Evolutionary conservation across 2,888 invertebrate genomes (phyloP), one percentile per base, ranked within the genome.

Genomic region (Synanthedon andrenaeformis): DNA sequence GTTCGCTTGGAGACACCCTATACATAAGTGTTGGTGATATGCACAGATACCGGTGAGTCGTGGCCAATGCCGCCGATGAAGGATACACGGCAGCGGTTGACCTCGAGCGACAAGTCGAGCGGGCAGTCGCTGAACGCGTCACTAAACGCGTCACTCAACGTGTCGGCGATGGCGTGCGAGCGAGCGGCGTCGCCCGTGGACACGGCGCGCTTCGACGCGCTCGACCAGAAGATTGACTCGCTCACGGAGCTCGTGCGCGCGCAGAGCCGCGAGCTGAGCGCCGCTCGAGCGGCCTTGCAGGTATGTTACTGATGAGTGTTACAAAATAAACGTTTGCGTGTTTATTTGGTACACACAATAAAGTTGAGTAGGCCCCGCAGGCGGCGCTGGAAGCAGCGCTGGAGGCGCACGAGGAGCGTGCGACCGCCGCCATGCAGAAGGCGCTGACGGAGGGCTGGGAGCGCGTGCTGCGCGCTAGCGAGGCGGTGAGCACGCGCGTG

Each of bases 31-130:
- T 28, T 1, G 0, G 45, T 4, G 11, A 45, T 45, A 3, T 45
- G 45, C n/a, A 45, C 45, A 13, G 45, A 45, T 45, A 14, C 14
- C 14, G 45, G 13, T 12, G 14, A 45, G 45, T 63, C 72, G 1
- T 88, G 88, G 88, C 88, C 88, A 1, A 87, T 88, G 53, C 82
- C 87, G 1, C 85, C 86, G 58, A 79, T 88, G 51, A 75, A 79
- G 0, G 85, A 85, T 49, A 84, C 85, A 23, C 77, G 82, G 58
- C 82, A 82, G 54, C 72, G 86, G 52, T 84, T 83, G 57, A 79
- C 82, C 41, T 79, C 83, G 2, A 78, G 77, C 61, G 83, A 82
- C 60, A 80, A 82, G 58, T 74, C 76, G 13, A 67, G 70, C 64
- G 67, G 65, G 56, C 79, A 79, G 58, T 74, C 76, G 54, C 67